Evolutionary conservation across 2,797 vertebrate genomes (phyloP).

Genomic region (Danionella dracula): DNA sequence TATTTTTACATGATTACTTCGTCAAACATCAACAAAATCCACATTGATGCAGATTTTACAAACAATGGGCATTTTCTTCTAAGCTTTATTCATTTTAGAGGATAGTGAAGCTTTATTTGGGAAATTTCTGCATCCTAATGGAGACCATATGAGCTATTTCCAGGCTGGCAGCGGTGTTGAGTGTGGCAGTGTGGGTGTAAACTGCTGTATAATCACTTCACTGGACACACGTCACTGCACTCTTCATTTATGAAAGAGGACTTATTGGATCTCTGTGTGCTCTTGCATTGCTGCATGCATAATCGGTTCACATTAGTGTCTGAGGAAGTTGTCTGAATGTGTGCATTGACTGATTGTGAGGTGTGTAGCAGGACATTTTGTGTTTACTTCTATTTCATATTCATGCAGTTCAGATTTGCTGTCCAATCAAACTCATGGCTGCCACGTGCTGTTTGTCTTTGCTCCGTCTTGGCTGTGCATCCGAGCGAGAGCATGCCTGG

Average conservation of each 20-base stretch:
- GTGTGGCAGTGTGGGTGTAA: conserved; percentile 5
- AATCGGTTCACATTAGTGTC: neutral
- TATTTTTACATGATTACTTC: too few relatives aligned
- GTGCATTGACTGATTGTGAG: neutral
- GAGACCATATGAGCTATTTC: neutral
- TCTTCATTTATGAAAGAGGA: conserved; percentile 25
- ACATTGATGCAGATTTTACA: too few relatives aligned
- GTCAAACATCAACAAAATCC: too few relatives aligned
- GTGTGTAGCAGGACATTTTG: neutral
- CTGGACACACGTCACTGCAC: neutral
- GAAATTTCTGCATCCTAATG: neutral
- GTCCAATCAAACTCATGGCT: neutral
- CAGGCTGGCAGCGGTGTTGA: neutral
- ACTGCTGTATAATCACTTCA: conserved; percentile 15
- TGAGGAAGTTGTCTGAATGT: too few relatives aligned
- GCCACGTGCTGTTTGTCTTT: neutral
- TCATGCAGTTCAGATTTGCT: too few relatives aligned
- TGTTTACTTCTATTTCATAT: neutral
- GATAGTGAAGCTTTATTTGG: neutral
- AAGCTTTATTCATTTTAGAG: too few relatives aligned
- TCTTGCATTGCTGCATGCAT: too few relatives aligned
- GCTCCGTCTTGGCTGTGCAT: neutral
- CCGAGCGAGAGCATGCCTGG: neutral
- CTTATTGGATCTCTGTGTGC: conserved; percentile 8
- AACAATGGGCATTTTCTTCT: too few relatives aligned